These are phyloP conservation scores for Pyrochroa serraticornis DNA, from an alignment of 2,888 invertebrate genomes.

Conservation along the genomic window DNA sequence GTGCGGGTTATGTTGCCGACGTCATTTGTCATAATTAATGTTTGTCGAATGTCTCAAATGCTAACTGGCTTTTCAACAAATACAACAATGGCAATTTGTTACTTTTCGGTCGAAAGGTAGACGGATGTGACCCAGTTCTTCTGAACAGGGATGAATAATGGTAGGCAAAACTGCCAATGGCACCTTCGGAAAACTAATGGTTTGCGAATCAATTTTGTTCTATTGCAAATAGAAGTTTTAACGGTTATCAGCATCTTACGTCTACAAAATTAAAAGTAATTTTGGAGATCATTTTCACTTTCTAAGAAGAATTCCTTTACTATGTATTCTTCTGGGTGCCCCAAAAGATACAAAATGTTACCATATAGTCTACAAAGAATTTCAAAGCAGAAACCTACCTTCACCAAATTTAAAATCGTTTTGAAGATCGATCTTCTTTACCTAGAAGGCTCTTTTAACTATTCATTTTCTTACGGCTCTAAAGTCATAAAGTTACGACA, in stretches of 20 bases:
- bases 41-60: conserved; percentile 3
- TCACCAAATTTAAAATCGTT: no score
- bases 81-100: conserved; percentile 12
- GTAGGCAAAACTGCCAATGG: conserved; percentile 21
- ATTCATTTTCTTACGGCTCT: no score
- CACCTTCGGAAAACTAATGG: conserved; percentile 21
- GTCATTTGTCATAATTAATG: conserved; percentile 7
- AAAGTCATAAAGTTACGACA: no score
- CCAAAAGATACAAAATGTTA: no score
- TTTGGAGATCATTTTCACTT: neutral
- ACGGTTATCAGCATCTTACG: no score
- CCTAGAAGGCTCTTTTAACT: no score
- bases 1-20: neutral
- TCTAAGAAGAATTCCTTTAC: no score
- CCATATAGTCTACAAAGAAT: no score
- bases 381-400: no score
- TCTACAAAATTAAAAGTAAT: neutral
- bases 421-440: no score
- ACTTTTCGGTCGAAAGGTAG: conserved; percentile 12
- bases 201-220: neutral
- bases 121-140: conserved; percentile 14
- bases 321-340: no score
- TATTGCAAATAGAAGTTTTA: no score
- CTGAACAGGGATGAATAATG: conserved; percentile 18
- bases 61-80: conserved; percentile 1